phyloP scores from a whole-genome alignment of 2,888 invertebrate genomes.

The Globia sparganii region DNA sequence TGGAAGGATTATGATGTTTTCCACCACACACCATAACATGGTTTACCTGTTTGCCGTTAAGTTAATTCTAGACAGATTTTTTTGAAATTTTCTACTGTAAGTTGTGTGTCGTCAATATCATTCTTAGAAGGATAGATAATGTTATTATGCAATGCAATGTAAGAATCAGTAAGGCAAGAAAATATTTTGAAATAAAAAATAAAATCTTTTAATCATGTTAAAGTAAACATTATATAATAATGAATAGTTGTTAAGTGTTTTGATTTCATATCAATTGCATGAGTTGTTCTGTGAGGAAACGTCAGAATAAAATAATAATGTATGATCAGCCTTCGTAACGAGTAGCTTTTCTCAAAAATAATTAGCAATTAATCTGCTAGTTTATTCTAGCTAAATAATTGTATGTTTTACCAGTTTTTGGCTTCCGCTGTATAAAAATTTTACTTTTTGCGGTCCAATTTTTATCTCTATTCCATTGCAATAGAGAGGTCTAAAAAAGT shows the following conservation, averaged over 20 bases:
- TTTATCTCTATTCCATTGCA: not conserved
- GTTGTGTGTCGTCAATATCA: slow-evolving; percentile 1
- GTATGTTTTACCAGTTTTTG: not conserved
- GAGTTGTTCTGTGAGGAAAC: slow-evolving; percentile 24
- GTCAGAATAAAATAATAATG: slow-evolving; percentile 21
- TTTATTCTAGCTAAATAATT: too few species aligned
- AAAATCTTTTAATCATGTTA: not conserved
- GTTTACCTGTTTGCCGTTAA: not conserved
- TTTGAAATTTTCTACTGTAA: too few species aligned
- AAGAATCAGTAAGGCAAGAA: not conserved
- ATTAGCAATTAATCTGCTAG: not conserved
- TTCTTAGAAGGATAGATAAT: not conserved
- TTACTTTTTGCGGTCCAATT: too few species aligned
- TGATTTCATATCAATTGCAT: slow-evolving; percentile 11
- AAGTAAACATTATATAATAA: slow-evolving; percentile 16
- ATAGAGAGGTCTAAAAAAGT: not conserved
- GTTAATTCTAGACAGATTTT: not conserved
- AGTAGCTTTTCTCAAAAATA: slow-evolving; percentile 4
- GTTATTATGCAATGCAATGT: not conserved
- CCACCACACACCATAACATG: not conserved
- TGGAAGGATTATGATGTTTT: not conserved
- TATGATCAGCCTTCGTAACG: slow-evolving; percentile 10
- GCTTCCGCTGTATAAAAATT: not conserved
- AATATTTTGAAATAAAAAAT: slow-evolving; percentile 4
- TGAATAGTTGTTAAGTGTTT: slow-evolving; percentile 10